Conservation (phyloP, 2,797 vertebrate species). For the Squalus acanthias region DNA sequence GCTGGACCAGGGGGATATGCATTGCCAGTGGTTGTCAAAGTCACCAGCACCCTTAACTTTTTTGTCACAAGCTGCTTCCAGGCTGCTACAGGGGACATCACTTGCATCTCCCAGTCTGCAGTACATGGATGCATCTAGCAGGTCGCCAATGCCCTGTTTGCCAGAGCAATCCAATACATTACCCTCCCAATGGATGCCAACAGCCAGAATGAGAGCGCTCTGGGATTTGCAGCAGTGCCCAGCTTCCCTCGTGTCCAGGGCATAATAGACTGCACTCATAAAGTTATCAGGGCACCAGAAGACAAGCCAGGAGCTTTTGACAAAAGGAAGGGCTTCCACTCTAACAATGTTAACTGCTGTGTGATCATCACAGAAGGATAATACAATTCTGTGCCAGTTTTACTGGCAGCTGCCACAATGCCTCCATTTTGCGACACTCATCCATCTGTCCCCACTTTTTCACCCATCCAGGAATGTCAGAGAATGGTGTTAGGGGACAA, state of each 20-base stretch:
- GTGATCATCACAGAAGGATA: too few species aligned
- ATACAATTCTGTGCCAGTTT: background rate
- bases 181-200: background rate
- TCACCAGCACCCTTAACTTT: background rate
- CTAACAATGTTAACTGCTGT: too few species aligned
- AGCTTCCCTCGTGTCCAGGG: background rate
- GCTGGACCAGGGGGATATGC: background rate
- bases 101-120: background rate
- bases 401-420: background rate
- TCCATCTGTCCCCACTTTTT: background rate
- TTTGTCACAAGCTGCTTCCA: background rate
- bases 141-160: too few species aligned
- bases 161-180: too few species aligned
- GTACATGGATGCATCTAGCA: background rate
- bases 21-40: background rate
- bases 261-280: background rate
- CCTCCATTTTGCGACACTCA: background rate
- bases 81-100: background rate
- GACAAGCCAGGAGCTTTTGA: background rate
- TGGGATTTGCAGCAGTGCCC: background rate
- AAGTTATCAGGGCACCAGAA: background rate
- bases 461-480: background rate
- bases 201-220: background rate
- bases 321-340: background rate
- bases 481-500: background rate